phyloP scores from a whole-genome alignment of 1,140 invertebrate genomes.

The Aethina tumida region DNA sequence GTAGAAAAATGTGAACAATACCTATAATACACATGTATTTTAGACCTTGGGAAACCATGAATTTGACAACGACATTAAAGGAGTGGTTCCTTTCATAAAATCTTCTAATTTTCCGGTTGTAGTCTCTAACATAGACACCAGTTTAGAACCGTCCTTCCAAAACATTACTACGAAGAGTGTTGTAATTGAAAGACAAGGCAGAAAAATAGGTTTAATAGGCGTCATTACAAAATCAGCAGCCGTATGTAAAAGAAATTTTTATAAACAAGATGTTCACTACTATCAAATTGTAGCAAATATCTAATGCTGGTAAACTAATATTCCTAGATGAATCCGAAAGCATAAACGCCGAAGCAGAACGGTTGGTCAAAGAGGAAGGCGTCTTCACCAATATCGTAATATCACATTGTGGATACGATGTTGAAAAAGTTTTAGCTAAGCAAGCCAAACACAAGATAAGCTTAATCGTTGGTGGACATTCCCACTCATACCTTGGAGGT shows the following conservation, averaged over 20 bases:
- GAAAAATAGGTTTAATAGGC: slow-evolving; percentile 72
- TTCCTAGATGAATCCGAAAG: slow-evolving; percentile 42
- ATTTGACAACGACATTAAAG: slow-evolving; percentile 69
- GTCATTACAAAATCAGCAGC: slow-evolving; percentile 54
- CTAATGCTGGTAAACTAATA: slow-evolving; percentile 31
- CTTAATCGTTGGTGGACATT: slow-evolving; percentile 81
- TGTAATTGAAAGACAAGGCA: slow-evolving; percentile 44
- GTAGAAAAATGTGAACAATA: too few relatives aligned
- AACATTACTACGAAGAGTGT: slow-evolving; percentile 49
- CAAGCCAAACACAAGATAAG: slow-evolving; percentile 54
- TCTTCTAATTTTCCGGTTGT: slow-evolving; percentile 54
- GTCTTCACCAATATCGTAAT: slow-evolving; percentile 38
- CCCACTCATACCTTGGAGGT: slow-evolving; percentile 44
- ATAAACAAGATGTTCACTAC: too few relatives aligned
- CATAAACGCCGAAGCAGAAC: slow-evolving; percentile 31
- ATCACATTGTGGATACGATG: slow-evolving; percentile 48
- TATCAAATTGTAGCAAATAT: slow-evolving; percentile 30
- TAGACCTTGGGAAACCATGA: slow-evolving; percentile 84
- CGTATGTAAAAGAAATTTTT: too few relatives aligned
- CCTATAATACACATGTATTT: too few relatives aligned
- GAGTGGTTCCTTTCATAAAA: slow-evolving; percentile 62
- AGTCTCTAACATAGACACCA: slow-evolving; percentile 66
- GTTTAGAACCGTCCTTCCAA: slow-evolving; percentile 55
- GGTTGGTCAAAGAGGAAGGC: slow-evolving; percentile 32
- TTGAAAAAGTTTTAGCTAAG: slow-evolving; percentile 54